phyloP scores from a whole-genome alignment of 2,113 vertebrate genomes.

The Apteryx owenii region DNA sequence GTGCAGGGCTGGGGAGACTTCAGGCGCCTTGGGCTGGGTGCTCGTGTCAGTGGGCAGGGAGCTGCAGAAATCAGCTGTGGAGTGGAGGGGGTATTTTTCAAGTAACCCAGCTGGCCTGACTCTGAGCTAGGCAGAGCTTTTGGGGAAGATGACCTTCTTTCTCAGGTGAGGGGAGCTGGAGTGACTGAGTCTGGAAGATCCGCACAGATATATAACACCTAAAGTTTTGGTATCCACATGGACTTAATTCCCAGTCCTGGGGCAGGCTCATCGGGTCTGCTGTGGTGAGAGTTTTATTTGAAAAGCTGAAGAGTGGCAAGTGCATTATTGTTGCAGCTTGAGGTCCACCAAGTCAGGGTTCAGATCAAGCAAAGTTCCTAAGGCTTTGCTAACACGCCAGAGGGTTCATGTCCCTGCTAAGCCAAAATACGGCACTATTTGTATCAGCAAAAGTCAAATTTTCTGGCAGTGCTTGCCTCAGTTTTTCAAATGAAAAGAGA shows the following conservation, averaged over 20 bases:
- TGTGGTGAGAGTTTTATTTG: neutral
- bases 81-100: neutral
- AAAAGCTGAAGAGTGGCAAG: neutral
- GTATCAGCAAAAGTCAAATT: neutral
- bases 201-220: neutral
- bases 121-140: neutral
- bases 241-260: neutral
- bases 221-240: neutral
- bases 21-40: neutral
- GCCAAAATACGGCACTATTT: neutral
- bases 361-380: neutral
- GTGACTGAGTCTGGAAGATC: neutral
- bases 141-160: neutral
- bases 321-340: neutral
- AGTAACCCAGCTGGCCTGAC: neutral
- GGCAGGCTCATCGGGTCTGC: neutral
- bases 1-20: fast-evolving
- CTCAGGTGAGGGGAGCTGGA: neutral
- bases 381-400: neutral
- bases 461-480: neutral
- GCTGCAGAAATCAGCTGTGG: neutral
- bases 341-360: neutral
- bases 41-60: neutral
- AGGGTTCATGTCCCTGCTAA: neutral
- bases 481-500: neutral